Conservation (phyloP, 2,113 vertebrate species). For the Microcebus tavaratra region DNA sequence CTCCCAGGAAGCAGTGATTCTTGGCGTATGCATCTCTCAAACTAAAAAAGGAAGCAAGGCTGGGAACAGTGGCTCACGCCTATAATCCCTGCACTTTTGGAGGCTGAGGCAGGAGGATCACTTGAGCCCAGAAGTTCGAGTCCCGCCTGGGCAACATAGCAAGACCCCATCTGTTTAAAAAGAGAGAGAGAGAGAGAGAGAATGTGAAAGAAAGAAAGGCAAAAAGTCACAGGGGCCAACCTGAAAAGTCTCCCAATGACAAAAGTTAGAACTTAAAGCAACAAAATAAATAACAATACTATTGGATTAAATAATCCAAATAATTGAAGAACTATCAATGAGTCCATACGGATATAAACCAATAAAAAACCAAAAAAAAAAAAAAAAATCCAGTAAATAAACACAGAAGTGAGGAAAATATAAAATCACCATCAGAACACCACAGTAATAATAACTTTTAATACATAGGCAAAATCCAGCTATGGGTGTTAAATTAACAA, state of each 20-base stretch:
- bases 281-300: neutral
- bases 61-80: too few species aligned
- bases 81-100: too few species aligned
- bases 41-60: neutral
- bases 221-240: neutral
- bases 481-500: neutral
- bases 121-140: too few species aligned
- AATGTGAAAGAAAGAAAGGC: neutral
- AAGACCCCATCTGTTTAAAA: too few species aligned
- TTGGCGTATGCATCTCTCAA: neutral
- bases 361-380: neutral
- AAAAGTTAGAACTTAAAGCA: neutral
- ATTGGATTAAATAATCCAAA: neutral
- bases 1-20: neutral
- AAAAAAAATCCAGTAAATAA: neutral
- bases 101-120: too few species aligned
- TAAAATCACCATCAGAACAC: neutral
- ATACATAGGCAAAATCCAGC: neutral
- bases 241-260: neutral
- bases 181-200: too few species aligned
- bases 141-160: too few species aligned
- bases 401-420: neutral
- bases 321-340: neutral
- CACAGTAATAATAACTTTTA: neutral
- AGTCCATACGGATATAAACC: neutral